Evolutionary conservation across 2,113 vertebrate genomes (phyloP).

Genomic region (Ctenodactylus gundi): DNA sequence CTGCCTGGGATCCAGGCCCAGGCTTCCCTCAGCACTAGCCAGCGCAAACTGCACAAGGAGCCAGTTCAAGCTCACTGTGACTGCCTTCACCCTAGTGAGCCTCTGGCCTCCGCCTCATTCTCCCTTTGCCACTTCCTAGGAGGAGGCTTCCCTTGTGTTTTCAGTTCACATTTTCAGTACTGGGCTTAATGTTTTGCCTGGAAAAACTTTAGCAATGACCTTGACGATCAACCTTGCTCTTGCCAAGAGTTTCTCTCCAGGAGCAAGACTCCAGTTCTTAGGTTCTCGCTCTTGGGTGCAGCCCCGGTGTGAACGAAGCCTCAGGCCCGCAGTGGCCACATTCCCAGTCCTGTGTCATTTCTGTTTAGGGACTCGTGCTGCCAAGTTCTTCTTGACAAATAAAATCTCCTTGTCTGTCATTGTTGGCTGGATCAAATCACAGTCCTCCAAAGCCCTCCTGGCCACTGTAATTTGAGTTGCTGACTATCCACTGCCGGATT

Average conservation of each 20-base stretch:
- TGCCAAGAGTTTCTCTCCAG: constrained; percentile 32
- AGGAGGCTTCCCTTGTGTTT: not conserved
- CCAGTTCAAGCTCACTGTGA: no score
- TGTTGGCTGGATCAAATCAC: constrained; percentile 66
- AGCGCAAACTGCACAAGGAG: not conserved
- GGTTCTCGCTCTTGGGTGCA: not conserved
- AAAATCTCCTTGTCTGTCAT: constrained; percentile 56
- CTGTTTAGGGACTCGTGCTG: not conserved
- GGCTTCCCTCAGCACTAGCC: not conserved
- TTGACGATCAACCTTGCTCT: not conserved
- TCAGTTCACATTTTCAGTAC: not conserved
- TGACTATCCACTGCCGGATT: constrained; percentile 50
- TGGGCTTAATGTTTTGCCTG: not conserved
- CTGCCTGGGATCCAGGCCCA: not conserved
- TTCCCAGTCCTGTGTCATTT: not conserved
- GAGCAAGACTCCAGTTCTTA: not conserved
- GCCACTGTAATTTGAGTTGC: constrained; percentile 69
- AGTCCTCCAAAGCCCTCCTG: not conserved
- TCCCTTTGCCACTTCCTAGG: not conserved
- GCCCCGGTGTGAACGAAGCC: not conserved
- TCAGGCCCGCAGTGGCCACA: not conserved
- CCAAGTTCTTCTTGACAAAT: constrained; percentile 34
- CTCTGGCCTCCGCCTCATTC: not conserved
- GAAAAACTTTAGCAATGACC: constrained; percentile 52
- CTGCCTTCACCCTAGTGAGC: not conserved